phyloP scores from a whole-genome alignment of 2,113 vertebrate species.

The Neogobius melanostomus region DNA sequence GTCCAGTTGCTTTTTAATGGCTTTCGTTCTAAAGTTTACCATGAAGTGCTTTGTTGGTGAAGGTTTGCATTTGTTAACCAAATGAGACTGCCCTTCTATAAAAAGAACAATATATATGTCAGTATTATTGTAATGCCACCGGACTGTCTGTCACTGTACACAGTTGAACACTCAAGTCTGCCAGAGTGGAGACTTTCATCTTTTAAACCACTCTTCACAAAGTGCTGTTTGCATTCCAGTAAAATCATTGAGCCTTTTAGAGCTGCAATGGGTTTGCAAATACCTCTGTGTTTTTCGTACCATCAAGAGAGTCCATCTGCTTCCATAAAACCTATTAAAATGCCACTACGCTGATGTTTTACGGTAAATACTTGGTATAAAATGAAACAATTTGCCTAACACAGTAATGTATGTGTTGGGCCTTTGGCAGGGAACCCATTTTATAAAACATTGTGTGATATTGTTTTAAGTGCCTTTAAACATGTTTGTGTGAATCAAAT shows the following conservation, averaged over 20 bases:
- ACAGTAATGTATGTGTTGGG: too few relatives aligned
- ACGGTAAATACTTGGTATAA: constrained; percentile 21
- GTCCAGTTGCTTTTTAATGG: constrained; percentile 22
- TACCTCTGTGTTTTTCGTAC: constrained; percentile 1
- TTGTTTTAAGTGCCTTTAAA: too few relatives aligned
- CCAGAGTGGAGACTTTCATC: constrained; percentile 8
- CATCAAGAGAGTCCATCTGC: constrained; percentile 4
- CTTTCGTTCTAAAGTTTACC: constrained; percentile 7
- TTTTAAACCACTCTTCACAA: constrained; percentile 9
- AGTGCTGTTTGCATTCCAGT: neutral
- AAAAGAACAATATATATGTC: neutral
- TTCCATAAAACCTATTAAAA: constrained; percentile 35
- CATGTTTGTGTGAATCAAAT: neutral
- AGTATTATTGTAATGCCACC: neutral
- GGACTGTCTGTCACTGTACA: neutral
- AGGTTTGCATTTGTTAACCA: constrained; percentile 31
- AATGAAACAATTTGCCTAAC: neutral
- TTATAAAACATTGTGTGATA: too few relatives aligned
- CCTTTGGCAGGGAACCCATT: too few relatives aligned
- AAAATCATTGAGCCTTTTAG: constrained; percentile 6
- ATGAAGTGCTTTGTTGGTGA: neutral
- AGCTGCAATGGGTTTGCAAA: neutral
- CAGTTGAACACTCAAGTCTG: neutral
- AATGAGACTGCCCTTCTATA: constrained; percentile 12
- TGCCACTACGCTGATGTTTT: neutral